phyloP scores from a whole-genome alignment of 2,888 invertebrate genomes.

The Lydus trimaculatus region DNA sequence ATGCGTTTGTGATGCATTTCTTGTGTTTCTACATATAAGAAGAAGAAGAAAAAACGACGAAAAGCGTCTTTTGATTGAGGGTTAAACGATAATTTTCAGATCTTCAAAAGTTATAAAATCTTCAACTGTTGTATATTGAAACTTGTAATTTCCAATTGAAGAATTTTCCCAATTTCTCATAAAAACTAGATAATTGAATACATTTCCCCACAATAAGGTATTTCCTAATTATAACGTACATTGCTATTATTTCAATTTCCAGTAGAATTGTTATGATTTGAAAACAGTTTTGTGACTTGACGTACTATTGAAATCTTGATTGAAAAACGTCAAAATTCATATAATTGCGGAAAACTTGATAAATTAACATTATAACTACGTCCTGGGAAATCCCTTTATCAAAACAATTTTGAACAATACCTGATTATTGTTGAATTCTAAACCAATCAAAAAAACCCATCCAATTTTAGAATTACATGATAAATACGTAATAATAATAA shows the following conservation, averaged over 20 bases:
- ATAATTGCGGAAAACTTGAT: background rate
- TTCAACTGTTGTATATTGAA: background rate
- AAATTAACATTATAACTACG: background rate
- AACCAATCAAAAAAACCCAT: constrained; percentile 10
- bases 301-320: constrained; percentile 4
- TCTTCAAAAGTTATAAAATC: background rate
- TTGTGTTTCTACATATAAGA: constrained; percentile 22
- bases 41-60: constrained; percentile 16
- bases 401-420: background rate
- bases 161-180: background rate
- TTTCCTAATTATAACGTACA: background rate
- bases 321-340: background rate
- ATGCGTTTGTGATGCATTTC: constrained; percentile 31
- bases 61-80: background rate
- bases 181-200: background rate
- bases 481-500: too few species aligned
- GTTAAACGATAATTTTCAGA: background rate
- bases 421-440: background rate
- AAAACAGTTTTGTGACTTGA: constrained; percentile 1
- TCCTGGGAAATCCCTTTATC: constrained; percentile 4
- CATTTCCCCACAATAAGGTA: background rate
- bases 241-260: too few species aligned
- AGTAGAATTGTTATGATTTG: background rate
- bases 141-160: background rate
- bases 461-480: constrained; percentile 11